A percentile compares a stretch with the other conserved stretches of the same genome.
Evolutionary conservation across 2,888 invertebrate species (phyloP).

Genomic region (Amitus sp.): DNA sequence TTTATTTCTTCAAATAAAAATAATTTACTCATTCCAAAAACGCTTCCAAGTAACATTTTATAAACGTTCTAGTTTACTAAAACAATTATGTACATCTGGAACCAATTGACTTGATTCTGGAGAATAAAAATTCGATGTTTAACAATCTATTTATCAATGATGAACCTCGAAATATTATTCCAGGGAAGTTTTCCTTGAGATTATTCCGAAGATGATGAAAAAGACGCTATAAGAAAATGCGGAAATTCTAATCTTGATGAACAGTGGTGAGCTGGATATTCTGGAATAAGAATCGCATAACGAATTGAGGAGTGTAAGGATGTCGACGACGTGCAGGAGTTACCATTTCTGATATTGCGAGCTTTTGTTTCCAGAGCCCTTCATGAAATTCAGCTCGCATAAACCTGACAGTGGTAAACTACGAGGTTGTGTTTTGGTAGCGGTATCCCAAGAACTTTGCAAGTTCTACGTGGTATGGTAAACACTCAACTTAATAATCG

Average conservation of each 20-base stretch:
- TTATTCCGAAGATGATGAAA: slow-evolving; percentile 49
- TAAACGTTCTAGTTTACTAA: no score
- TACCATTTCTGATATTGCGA: slow-evolving; percentile 55
- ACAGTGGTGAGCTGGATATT: slow-evolving; percentile 52
- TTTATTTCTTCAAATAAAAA: no score
- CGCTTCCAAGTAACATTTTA: no score
- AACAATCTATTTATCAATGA: no score
- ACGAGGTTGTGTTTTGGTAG: slow-evolving; percentile 43
- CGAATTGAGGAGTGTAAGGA: slow-evolving; percentile 44
- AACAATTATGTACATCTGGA: no score
- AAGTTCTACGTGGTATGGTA: slow-evolving; percentile 37
- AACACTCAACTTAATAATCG: slow-evolving; percentile 34
- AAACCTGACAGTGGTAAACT: slow-evolving; percentile 44
- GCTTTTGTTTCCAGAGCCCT: slow-evolving; percentile 39
- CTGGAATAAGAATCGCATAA: slow-evolving; percentile 57
- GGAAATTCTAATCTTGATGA: slow-evolving; percentile 45
- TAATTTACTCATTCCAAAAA: no score
- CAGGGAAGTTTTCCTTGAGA: no score
- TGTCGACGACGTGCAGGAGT: slow-evolving; percentile 47
- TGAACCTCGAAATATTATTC: no score
- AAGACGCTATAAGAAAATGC: slow-evolving; percentile 58
- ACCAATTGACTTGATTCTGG: no score
- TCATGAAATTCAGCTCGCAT: slow-evolving; percentile 46
- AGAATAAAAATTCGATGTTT: no score
- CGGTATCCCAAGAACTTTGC: slow-evolving; percentile 39